These are phyloP conservation scores for Scylla paramamosain DNA, from an alignment of 1,140 invertebrate genomes.

Conservation along the genomic window DNA sequence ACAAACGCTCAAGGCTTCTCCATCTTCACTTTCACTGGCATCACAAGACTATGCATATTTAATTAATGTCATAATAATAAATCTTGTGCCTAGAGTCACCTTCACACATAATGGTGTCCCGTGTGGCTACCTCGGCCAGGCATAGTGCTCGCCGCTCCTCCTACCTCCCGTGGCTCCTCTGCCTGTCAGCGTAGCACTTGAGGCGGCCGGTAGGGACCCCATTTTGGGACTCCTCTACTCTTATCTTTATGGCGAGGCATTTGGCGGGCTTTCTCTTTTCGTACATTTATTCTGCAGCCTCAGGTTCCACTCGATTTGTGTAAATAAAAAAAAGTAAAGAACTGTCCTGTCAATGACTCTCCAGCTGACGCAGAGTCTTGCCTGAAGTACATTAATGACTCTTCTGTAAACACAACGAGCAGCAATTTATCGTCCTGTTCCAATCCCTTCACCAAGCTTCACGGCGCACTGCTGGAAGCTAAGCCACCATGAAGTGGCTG, in stretches of 20 bases:
- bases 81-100: no score
- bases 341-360: not conserved
- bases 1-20: no score
- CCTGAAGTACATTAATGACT: conserved; percentile 12
- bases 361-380: not conserved
- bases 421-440: not conserved
- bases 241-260: not conserved
- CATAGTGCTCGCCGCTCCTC: no score
- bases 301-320: not conserved
- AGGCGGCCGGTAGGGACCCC: no score
- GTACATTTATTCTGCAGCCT: not conserved
- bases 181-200: no score
- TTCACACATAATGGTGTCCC: no score
- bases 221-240: no score
- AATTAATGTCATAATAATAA: no score
- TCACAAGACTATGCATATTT: no score
- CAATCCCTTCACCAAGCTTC: not conserved
- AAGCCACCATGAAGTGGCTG: not conserved
- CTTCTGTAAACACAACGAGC: not conserved
- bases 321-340: conserved; percentile 25
- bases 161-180: no score
- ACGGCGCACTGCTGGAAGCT: not conserved
- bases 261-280: not conserved
- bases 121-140: no score
- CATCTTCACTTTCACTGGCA: no score